phyloP scores from a whole-genome alignment of 2,888 invertebrate genomes.

The Ectropis crepuscularia region DNA sequence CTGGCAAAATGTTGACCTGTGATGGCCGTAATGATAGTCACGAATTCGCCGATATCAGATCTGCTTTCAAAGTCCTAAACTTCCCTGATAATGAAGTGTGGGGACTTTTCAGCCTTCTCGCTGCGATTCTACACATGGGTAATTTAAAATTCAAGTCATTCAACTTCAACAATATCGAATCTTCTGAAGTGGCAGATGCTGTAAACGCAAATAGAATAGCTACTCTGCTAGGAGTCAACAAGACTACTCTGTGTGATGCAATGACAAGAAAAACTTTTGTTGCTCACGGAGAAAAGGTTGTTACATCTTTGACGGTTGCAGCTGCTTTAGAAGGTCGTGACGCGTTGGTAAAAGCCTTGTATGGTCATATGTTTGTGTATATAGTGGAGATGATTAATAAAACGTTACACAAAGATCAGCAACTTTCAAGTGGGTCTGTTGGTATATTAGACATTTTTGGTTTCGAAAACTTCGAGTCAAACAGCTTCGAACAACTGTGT shows the following conservation, averaged over 20 bases:
- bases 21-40: slow-evolving; percentile 93
- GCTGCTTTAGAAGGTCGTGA: slow-evolving; percentile 94
- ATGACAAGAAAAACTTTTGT: slow-evolving; percentile 94
- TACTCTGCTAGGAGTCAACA: slow-evolving; percentile 88
- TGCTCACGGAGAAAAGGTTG: slow-evolving; percentile 92
- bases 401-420: slow-evolving; percentile 89
- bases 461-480: slow-evolving; percentile 96
- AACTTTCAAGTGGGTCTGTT: slow-evolving; percentile 88
- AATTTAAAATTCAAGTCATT: slow-evolving; percentile 93
- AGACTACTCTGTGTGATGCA: slow-evolving; percentile 89
- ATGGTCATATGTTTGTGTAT: slow-evolving; percentile 95
- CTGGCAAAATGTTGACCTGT: slow-evolving; percentile 90
- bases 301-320: slow-evolving; percentile 89
- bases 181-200: slow-evolving; percentile 92
- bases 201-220: slow-evolving; percentile 89
- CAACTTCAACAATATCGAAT: slow-evolving; percentile 92
- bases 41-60: slow-evolving; percentile 94
- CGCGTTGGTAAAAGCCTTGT: slow-evolving; percentile 96
- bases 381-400: slow-evolving; percentile 95
- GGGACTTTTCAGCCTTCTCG: slow-evolving; percentile 93
- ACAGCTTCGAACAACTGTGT: slow-evolving; percentile 98
- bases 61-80: slow-evolving; percentile 96
- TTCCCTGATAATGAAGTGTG: slow-evolving; percentile 93
- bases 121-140: slow-evolving; percentile 95
- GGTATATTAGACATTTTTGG: slow-evolving; percentile 98